phyloP scores from a whole-genome alignment of 1,140 invertebrate species.

The Achatina immaculata region DNA sequence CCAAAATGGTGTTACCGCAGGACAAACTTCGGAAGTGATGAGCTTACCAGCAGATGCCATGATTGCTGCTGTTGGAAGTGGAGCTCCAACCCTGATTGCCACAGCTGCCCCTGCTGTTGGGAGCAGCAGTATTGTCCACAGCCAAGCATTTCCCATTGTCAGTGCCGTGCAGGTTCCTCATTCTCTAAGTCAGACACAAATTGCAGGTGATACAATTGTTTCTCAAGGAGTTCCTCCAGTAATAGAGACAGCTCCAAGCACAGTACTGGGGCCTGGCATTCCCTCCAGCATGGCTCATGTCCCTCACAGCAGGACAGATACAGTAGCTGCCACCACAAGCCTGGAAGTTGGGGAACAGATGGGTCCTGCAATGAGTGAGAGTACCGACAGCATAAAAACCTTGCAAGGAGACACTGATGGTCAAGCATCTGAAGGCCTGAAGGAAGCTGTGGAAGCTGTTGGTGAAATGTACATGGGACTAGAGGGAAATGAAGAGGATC shows the following conservation, averaged over 20 bases:
- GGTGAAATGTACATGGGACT: slow-evolving; percentile 27
- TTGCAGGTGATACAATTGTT: not conserved
- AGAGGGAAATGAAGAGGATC: slow-evolving; percentile 23
- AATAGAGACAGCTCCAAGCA: not conserved
- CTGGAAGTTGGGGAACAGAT: not conserved
- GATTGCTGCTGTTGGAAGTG: not conserved
- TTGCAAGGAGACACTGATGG: slow-evolving; percentile 7
- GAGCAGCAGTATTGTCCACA: not conserved
- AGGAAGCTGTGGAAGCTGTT: slow-evolving; percentile 27
- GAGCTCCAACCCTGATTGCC: not conserved
- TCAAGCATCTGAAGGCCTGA: not conserved
- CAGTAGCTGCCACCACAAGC: not conserved
- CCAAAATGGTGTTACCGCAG: slow-evolving; percentile 6
- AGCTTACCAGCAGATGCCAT: not conserved
- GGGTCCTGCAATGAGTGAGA: slow-evolving; percentile 23
- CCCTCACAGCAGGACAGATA: slow-evolving; percentile 3
- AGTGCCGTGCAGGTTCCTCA: slow-evolving; percentile 11
- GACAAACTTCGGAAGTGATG: not conserved
- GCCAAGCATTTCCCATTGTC: not conserved
- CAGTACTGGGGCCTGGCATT: not conserved
- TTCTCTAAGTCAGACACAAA: slow-evolving; percentile 24
- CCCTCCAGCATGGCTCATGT: not conserved
- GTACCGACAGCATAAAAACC: slow-evolving; percentile 25
- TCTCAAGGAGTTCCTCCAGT: not conserved
- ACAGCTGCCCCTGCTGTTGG: not conserved